Evolutionary conservation across 2,797 vertebrate species (phyloP).

Genomic region (Microhierax caerulescens): DNA sequence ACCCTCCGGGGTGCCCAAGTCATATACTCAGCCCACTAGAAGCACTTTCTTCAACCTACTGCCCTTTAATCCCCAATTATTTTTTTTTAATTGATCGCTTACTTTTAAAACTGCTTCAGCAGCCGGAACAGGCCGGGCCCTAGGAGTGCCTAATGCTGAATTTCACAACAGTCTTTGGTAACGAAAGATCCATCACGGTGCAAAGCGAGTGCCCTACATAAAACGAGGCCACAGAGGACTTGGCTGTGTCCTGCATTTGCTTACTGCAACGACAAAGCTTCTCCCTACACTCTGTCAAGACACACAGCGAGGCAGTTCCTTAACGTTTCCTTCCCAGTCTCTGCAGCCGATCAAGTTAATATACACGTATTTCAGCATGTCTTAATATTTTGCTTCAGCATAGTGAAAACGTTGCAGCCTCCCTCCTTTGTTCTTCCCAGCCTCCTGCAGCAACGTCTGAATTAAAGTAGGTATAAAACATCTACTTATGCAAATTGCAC

Average conservation of each 20-base stretch:
- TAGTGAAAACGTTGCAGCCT: neutral
- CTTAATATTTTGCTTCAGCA: slow-evolving; percentile 34
- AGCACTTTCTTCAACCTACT: neutral
- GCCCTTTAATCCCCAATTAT: slow-evolving; percentile 11
- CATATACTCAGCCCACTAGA: neutral
- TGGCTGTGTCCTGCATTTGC: neutral
- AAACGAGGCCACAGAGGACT: slow-evolving; percentile 35
- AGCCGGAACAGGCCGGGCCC: neutral
- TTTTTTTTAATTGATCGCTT: slow-evolving; percentile 11
- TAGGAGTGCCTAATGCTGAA: neutral
- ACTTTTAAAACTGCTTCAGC: slow-evolving; percentile 17
- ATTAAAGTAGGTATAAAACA: slow-evolving; percentile 51
- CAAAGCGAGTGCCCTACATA: slow-evolving; percentile 41
- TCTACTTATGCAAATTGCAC: slow-evolving; percentile 60
- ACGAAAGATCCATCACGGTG: slow-evolving; percentile 50
- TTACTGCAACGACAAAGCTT: neutral
- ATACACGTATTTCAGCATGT: neutral
- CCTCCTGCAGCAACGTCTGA: neutral
- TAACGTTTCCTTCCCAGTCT: neutral
- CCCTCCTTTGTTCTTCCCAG: neutral
- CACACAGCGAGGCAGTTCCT: neutral
- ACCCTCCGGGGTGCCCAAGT: neutral
- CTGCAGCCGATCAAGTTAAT: neutral
- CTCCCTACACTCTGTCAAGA: neutral
- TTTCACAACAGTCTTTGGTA: neutral